phyloP scores from a whole-genome alignment of 2,888 invertebrate species.

The Ophioninae sp. region DNA sequence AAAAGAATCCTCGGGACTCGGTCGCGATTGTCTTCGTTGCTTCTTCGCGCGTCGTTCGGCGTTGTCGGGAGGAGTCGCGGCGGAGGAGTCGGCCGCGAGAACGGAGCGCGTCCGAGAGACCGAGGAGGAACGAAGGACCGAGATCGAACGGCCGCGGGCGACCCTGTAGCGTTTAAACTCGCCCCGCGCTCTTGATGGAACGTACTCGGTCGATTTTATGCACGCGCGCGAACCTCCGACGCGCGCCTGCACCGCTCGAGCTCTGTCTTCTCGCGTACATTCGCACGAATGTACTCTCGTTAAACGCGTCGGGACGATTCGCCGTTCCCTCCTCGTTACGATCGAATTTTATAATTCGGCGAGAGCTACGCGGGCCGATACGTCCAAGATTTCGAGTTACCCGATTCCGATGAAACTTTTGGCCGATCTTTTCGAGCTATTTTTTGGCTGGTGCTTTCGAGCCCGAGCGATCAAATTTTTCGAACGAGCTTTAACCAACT shows the following conservation, averaged over 20 bases:
- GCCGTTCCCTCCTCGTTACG: not conserved
- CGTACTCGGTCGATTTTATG: slow-evolving; percentile 53
- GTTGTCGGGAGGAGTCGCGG: slow-evolving; percentile 43
- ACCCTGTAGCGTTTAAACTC: slow-evolving; percentile 52
- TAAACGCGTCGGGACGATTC: slow-evolving; percentile 41
- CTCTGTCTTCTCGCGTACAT: slow-evolving; percentile 15
- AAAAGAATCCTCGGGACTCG: slow-evolving; percentile 51
- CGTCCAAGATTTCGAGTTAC: too few species aligned
- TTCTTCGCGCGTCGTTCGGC: slow-evolving; percentile 62
- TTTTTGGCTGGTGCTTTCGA: too few species aligned
- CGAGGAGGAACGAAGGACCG: not conserved
- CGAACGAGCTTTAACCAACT: too few species aligned
- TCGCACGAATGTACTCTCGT: slow-evolving; percentile 34
- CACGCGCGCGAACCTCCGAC: slow-evolving; percentile 3
- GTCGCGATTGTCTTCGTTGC: slow-evolving; percentile 63
- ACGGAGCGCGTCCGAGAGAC: too few species aligned
- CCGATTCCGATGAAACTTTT: too few species aligned
- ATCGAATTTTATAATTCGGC: too few species aligned
- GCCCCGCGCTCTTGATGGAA: slow-evolving; percentile 57
- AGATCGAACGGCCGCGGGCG: slow-evolving; percentile 49
- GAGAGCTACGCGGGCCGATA: too few species aligned
- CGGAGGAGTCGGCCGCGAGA: too few species aligned
- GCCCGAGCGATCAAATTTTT: too few species aligned
- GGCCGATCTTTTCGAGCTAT: too few species aligned
- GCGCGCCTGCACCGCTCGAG: not conserved